These are phyloP conservation scores for Pongo abelii DNA, from an alignment of 2,113 vertebrate species.

Conservation along the genomic window DNA sequence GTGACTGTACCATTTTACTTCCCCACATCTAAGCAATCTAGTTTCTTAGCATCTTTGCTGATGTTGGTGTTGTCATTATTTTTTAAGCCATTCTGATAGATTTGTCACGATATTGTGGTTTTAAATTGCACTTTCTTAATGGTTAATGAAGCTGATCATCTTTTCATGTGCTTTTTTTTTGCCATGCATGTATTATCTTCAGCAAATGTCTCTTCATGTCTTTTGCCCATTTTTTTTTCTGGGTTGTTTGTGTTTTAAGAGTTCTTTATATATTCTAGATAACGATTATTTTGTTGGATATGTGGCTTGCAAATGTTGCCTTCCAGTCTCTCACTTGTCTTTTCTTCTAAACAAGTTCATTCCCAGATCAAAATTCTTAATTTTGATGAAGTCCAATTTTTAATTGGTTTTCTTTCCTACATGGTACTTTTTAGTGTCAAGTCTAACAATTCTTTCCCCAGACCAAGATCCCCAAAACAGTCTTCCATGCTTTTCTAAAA, in stretches of 20 bases:
- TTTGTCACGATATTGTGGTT: neutral
- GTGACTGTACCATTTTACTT: neutral
- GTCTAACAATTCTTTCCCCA: neutral
- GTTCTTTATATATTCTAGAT: neutral
- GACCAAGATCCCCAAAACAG: neutral
- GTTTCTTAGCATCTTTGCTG: neutral
- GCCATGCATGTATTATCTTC: neutral
- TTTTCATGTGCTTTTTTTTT: neutral
- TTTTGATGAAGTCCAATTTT: neutral
- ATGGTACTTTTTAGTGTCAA: neutral
- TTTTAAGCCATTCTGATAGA: neutral
- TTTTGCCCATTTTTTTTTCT: neutral
- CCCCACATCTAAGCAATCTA: neutral
- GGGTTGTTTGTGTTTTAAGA: neutral
- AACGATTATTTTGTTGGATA: neutral
- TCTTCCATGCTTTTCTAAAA: neutral
- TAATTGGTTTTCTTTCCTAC: neutral
- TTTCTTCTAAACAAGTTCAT: neutral
- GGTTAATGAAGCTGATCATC: neutral
- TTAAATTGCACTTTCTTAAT: neutral
- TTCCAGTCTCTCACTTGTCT: neutral
- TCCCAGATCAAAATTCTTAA: neutral
- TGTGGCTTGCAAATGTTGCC: neutral
- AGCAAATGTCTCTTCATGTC: neutral
- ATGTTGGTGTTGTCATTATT: neutral